Base-by-base conservation (phyloP, 2,888 invertebrate genomes). In the Lepetodrilus schrolli region DNA sequence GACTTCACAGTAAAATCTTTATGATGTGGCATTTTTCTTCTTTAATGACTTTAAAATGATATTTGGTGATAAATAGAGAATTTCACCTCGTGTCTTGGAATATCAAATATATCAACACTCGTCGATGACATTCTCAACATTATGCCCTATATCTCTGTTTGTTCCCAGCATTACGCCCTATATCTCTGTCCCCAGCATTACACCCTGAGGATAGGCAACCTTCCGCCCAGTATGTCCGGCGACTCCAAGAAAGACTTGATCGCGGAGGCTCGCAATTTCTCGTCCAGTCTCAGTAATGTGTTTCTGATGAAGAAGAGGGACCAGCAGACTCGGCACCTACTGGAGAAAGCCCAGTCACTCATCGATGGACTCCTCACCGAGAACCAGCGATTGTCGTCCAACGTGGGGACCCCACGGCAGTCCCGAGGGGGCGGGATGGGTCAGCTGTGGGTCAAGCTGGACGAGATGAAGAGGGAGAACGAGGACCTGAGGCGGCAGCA, bases 391-490 rank as follows among this genome's bases (percentile, higher is more conserved):
- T 51, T 68, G 70, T 75, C 66, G 4, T 50, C 70, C n/a, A 66
- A 72, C 10, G 43, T 78, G 1, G 65, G 75, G 49, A 66, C 82
- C 65, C 74, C 83, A 50, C 36, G 73, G 66, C 68, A 75, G 70
- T 21, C 75, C 20, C 43, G 80, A 0, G 76, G 79, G 43, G 83
- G 84, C n/a, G 79, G 84, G 21, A 87, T 87, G 86, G 87, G 87
- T 0, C 87, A 87, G 68, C 80, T 87, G 13, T 87, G 87, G 87
- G 84, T 87, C 47, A 86, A 87, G 76, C 77, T 87, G 66, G 87
- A 87, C 74, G 87, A 87, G 69, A 74, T 87, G 49, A 87, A 87
- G 70, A 76, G 86, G 7, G 87, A 87, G 74, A 87, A 87, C 71
- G 86, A 86, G 48, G 83, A 84, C 34, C 80, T 87, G 4, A 81